Evolutionary conservation across 2,113 vertebrate species (phyloP), one percentile per base, ranked within the genome.

Genomic region (Tiliqua scincoides): DNA sequence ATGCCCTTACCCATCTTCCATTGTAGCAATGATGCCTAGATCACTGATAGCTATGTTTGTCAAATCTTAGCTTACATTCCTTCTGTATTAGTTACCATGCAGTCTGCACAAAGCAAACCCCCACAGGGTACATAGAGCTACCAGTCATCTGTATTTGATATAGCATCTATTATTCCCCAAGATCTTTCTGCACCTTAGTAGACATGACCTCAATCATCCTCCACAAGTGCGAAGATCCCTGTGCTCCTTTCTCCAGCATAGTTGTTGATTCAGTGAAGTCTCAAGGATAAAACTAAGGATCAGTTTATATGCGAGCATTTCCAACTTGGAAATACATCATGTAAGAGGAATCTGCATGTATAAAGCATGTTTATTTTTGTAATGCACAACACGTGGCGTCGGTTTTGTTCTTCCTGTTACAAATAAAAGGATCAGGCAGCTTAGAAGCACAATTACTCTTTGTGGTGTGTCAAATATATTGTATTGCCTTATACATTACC

Each of bases 1-100:
- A 8, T 32, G 82, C 37, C 68, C 43, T 43, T 65, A 32, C 35
- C 21, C 12, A 83, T 82, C 72, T 85, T 79, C 21, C 79, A 27
- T 71, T 30, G 70, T 23, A 8, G 17, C 32, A 86, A 84, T n/a
- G 80, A n/a, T 23, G 88, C 82, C 75, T 43, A 37, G 86, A 89
- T 84, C 48, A 80, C 14, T 17, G 40, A 48, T 80, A 48, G 11
- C 15, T 48, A 30, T 10, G 21, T 35, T 79, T 76, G 21, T 15
- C 14, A 6, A 71, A 37, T 37, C 70, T 32, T 71, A 32, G 11
- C 68, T 61, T 54, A 18, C 17, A n/a, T 61, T 25, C 18, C 57
- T 40, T 70, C 30, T n/a, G 75, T 71, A 27, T 78, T 37, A 1
- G 3, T 35, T 79, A 18, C 52, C 21, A 10, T 57, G 48, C 52